Evolutionary conservation across 2,888 invertebrate genomes (phyloP).

Genomic region (Monopis laevigella): DNA sequence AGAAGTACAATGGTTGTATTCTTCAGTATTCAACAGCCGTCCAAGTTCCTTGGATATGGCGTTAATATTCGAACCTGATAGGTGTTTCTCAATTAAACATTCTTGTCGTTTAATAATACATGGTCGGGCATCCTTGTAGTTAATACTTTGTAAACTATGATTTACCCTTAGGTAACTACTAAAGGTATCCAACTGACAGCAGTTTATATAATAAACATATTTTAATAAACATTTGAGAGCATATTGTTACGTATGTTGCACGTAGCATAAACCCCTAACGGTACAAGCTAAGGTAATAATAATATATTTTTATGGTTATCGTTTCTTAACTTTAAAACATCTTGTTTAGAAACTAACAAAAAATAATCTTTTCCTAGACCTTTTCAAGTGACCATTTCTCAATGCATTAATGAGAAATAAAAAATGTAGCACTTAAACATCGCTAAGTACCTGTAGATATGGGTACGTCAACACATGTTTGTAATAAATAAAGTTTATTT

Average conservation of each 20-base stretch:
- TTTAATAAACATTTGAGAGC: too few species aligned
- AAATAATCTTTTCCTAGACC: neutral
- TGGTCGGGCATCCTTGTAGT: too few species aligned
- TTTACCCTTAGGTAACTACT: too few species aligned
- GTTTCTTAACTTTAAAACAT: too few species aligned
- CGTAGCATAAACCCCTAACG: too few species aligned
- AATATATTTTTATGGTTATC: too few species aligned
- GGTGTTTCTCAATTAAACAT: neutral
- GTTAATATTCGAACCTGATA: conserved; percentile 34
- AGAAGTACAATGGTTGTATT: conserved; percentile 30
- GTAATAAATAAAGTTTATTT: neutral
- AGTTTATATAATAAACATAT: too few species aligned
- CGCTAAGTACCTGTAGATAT: conserved; percentile 2
- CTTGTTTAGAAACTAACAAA: too few species aligned
- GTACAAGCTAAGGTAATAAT: too few species aligned
- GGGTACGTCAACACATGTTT: conserved; percentile 10
- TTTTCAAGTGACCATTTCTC: conserved; percentile 3
- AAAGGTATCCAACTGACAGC: too few species aligned
- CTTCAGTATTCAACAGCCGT: conserved; percentile 41
- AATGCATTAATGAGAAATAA: conserved; percentile 1
- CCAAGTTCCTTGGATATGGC: conserved; percentile 41
- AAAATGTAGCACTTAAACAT: neutral
- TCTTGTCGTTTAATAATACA: neutral
- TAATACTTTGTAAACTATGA: too few species aligned
- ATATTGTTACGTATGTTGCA: too few species aligned